phyloP scores from a whole-genome alignment of 2,888 invertebrate species.

The Neocrepidodera transversa region DNA sequence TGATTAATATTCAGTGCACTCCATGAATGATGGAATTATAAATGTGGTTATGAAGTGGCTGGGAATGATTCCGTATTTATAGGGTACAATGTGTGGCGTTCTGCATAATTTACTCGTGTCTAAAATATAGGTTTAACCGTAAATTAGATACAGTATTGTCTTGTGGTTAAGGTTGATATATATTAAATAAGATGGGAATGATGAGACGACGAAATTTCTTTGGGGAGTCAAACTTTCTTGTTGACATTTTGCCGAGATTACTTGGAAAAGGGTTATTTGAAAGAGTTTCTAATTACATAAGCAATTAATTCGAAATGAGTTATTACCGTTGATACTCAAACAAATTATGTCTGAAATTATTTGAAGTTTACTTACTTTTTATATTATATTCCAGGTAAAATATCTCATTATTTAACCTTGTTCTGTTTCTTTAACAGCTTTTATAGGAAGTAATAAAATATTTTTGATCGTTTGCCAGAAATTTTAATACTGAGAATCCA shows the following conservation, averaged over 20 bases:
- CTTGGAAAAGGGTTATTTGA: neutral
- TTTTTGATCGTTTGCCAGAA: too few relatives aligned
- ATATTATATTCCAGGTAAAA: too few relatives aligned
- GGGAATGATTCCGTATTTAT: conserved; percentile 23
- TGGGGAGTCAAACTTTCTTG: conserved; percentile 15
- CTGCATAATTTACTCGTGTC: conserved; percentile 23
- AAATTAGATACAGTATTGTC: conserved; percentile 27
- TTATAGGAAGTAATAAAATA: too few relatives aligned
- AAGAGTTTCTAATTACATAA: neutral
- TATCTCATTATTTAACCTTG: too few relatives aligned
- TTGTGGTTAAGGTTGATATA: conserved; percentile 25
- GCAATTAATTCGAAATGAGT: neutral
- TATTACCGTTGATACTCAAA: too few relatives aligned
- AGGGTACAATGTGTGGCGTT: conserved; percentile 10
- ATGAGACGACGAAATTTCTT: conserved; percentile 13
- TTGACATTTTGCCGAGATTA: conserved; percentile 10
- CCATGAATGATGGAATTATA: conserved; percentile 12
- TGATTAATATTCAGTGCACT: neutral
- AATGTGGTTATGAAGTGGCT: conserved; percentile 11
- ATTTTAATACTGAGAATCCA: too few relatives aligned
- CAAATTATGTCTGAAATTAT: too few relatives aligned
- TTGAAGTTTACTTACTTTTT: too few relatives aligned
- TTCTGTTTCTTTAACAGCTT: too few relatives aligned
- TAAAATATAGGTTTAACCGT: conserved; percentile 24
- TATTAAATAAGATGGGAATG: conserved; percentile 17